These are phyloP conservation scores for Antennarius striatus DNA, from an alignment of 2,113 vertebrate genomes.

Conservation along the genomic window DNA sequence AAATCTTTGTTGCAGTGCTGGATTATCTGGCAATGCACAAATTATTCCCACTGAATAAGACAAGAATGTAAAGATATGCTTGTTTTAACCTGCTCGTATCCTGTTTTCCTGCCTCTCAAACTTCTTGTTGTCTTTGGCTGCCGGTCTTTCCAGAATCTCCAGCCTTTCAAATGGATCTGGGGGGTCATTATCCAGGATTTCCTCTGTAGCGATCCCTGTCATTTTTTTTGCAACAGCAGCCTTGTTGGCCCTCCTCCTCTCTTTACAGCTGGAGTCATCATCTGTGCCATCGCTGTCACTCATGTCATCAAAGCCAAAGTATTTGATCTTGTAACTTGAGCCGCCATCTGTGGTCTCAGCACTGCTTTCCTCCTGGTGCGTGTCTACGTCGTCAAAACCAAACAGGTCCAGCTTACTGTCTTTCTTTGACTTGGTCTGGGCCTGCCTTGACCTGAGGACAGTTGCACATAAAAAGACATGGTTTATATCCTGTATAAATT, in stretches of 20 bases:
- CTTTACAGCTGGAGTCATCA: conserved; percentile 70
- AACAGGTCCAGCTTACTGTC: conserved; percentile 92
- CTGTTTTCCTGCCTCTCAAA: conserved; percentile 22
- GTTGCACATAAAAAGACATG: neutral
- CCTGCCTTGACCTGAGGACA: conserved; percentile 79
- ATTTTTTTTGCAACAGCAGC: conserved; percentile 67
- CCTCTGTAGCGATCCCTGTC: conserved; percentile 59
- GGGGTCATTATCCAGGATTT: conserved; percentile 44
- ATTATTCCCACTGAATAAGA: neutral
- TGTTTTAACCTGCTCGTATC: conserved; percentile 47
- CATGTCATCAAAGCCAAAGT: conserved; percentile 97
- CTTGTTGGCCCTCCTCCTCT: conserved; percentile 74
- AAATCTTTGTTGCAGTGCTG: neutral
- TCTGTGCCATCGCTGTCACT: conserved; percentile 90
- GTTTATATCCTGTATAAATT: neutral
- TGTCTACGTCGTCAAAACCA: conserved; percentile 89
- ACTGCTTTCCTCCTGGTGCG: conserved; percentile 75
- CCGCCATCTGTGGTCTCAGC: conserved; percentile 78
- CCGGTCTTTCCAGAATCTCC: conserved; percentile 9
- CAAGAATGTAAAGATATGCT: neutral
- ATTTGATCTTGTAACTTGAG: conserved; percentile 96
- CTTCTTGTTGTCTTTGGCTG: conserved; percentile 34
- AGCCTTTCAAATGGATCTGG: conserved; percentile 60
- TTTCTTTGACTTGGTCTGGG: conserved; percentile 91
- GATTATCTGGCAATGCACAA: neutral